phyloP scores from a whole-genome alignment of 23 tunicate genomes.

The Trididemnum miniatum region DNA sequence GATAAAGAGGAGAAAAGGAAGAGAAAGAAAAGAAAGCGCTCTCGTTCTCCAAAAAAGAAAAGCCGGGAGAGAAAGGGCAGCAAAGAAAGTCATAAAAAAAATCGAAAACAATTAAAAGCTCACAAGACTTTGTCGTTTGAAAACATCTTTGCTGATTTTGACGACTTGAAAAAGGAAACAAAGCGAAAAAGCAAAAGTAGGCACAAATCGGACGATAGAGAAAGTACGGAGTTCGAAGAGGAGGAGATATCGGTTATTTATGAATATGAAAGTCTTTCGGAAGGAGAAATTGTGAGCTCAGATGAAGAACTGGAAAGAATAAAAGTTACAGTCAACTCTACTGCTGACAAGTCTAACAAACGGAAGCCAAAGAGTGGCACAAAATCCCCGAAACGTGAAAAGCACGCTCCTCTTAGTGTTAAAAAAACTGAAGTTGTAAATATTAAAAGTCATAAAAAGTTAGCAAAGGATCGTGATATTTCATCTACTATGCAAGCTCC shows the following conservation, averaged over 20 bases:
- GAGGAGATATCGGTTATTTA: conserved; percentile 5
- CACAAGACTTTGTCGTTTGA: background rate
- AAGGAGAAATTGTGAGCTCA: conserved; percentile 5
- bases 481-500: too few species aligned
- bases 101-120: background rate
- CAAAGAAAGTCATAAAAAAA: background rate
- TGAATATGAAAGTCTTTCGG: conserved; percentile 11
- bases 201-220: background rate
- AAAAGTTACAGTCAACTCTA: background rate
- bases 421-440: too few species aligned
- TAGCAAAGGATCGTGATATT: too few species aligned
- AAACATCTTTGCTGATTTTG: conserved; percentile 19
- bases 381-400: too few species aligned
- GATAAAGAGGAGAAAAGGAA: conserved; percentile 4
- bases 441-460: too few species aligned
- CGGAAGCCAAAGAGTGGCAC: too few species aligned
- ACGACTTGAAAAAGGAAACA: background rate
- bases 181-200: background rate
- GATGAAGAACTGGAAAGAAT: background rate
- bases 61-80: background rate
- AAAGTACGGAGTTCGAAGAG: background rate
- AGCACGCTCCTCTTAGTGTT: too few species aligned
- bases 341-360: too few species aligned
- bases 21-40: conserved; percentile 20
- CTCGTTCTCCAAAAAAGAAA: conserved; percentile 23